These are phyloP conservation scores for Kobus ellipsiprymnus DNA, from an alignment of 2,113 vertebrate genomes.

Conservation along the genomic window DNA sequence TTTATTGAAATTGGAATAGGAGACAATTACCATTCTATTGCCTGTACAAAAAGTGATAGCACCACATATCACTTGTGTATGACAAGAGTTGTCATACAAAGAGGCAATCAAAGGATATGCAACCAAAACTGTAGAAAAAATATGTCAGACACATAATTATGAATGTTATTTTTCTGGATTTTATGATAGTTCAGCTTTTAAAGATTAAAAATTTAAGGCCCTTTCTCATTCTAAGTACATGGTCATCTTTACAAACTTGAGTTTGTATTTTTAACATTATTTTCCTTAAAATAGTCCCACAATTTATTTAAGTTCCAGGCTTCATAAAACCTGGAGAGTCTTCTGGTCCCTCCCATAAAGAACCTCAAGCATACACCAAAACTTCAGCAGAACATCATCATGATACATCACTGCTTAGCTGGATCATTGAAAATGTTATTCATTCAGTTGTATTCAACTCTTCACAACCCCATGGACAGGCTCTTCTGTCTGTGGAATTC, in stretches of 20 bases:
- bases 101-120: neutral
- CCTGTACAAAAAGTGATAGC: neutral
- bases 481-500: neutral
- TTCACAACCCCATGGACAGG: neutral
- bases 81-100: neutral
- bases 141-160: neutral
- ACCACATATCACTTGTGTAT: neutral
- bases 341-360: no score
- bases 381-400: neutral
- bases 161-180: neutral
- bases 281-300: neutral
- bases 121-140: neutral
- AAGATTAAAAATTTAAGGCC: neutral
- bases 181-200: neutral
- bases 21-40: neutral
- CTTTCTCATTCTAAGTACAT: neutral
- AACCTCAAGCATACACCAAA: accelerated
- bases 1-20: neutral
- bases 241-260: neutral
- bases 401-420: no score
- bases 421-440: neutral
- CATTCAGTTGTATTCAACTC: neutral
- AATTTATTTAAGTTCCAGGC: neutral
- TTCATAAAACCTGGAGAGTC: neutral
- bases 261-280: neutral